These are phyloP conservation scores for Pemphigus obesinymphae DNA, from an alignment of 1,140 invertebrate genomes.

Conservation along the genomic window DNA sequence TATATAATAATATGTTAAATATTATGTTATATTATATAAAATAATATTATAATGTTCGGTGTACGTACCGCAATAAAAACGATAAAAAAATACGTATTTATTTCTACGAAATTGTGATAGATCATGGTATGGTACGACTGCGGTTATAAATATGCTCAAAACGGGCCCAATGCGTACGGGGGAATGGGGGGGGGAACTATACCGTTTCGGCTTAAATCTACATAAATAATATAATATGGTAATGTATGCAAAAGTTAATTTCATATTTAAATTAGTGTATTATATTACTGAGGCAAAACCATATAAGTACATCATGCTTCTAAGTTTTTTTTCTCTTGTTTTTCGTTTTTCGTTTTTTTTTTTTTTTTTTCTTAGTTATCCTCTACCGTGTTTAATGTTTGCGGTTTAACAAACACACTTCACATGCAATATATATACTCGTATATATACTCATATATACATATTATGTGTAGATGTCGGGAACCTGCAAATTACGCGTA, in stretches of 20 bases:
- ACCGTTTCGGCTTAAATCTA: not conserved
- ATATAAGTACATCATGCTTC: no score
- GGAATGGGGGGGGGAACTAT: no score
- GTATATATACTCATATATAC: no score
- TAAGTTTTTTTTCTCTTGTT: no score
- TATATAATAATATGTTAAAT: no score
- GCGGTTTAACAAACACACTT: no score
- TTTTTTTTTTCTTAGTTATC: not conserved
- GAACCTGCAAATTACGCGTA: no score
- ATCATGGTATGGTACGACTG: not conserved
- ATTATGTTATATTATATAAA: not conserved
- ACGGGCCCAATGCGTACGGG: not conserved
- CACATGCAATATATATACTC: no score
- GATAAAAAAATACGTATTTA: not conserved
- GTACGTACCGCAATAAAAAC: not conserved
- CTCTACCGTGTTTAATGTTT: no score
- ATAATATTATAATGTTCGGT: no score
- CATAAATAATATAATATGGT: not conserved
- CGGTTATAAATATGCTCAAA: not conserved
- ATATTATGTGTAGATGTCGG: not conserved
- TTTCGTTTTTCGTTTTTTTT: not conserved
- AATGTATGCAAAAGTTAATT: not conserved
- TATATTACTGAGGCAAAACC: not conserved
- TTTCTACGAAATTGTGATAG: not conserved
- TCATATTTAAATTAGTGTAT: not conserved